Percentiles rank a stretch among this genome's conserved stretches.
Conservation (phyloP, 1,140 invertebrate species). For the Conopomorpha cramerella region DNA sequence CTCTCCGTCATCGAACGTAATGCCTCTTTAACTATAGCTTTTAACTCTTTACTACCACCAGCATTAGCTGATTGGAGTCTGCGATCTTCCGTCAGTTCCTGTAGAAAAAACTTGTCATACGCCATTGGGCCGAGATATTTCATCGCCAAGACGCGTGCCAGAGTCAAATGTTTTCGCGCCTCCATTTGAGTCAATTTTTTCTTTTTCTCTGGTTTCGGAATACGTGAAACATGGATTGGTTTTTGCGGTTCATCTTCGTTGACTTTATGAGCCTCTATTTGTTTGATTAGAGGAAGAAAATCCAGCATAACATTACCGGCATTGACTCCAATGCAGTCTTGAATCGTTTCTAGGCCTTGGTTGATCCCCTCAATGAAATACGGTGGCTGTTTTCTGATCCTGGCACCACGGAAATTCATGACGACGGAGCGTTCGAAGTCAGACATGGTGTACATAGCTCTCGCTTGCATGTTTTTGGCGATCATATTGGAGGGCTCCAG, state of each 20-base stretch:
- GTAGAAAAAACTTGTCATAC: slow-evolving; percentile 59
- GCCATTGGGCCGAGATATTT: slow-evolving; percentile 62
- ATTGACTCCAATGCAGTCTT: slow-evolving; percentile 44
- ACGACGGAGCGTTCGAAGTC: slow-evolving; percentile 62
- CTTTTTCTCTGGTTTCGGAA: slow-evolving; percentile 32
- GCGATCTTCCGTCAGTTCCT: slow-evolving; percentile 36
- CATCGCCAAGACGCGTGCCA: slow-evolving; percentile 53
- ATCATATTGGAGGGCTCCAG: slow-evolving; percentile 49
- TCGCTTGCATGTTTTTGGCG: slow-evolving; percentile 54
- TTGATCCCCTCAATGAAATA: slow-evolving; percentile 60
- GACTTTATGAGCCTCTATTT: slow-evolving; percentile 23
- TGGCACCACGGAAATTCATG: slow-evolving; percentile 47
- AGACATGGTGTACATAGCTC: slow-evolving; percentile 59
- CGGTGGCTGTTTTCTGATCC: slow-evolving; percentile 54
- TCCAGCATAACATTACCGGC: slow-evolving; percentile 45
- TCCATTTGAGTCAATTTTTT: slow-evolving; percentile 42
- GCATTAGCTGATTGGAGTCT: slow-evolving; percentile 55
- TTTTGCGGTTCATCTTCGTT: slow-evolving; percentile 29
- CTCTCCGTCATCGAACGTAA: slow-evolving; percentile 49
- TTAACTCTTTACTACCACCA: slow-evolving; percentile 40
- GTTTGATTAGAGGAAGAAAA: slow-evolving; percentile 41
- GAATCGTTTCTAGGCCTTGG: slow-evolving; percentile 47
- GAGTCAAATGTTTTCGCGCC: slow-evolving; percentile 46
- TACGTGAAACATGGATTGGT: slow-evolving; percentile 30
- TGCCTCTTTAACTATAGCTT: slow-evolving; percentile 37